These are phyloP conservation scores for Eubasilissa splendida DNA, from an alignment of 2,888 invertebrate species.

Conservation along the genomic window DNA sequence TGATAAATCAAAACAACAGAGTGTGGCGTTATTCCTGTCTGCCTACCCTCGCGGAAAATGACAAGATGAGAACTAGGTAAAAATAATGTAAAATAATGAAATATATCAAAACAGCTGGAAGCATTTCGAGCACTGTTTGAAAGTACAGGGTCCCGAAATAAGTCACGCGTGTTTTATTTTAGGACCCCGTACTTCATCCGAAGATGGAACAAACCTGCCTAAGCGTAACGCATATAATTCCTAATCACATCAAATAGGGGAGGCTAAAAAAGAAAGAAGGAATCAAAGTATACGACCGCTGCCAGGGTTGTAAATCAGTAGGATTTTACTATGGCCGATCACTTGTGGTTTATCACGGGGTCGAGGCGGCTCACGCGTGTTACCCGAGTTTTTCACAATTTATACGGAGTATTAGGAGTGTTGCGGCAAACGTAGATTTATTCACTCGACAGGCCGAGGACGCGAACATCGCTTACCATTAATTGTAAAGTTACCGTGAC, in stretches of 20 bases:
- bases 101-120: too few relatives aligned
- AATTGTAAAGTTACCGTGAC: slow-evolving; percentile 35
- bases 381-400: slow-evolving; percentile 22
- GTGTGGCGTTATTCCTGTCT: too few relatives aligned
- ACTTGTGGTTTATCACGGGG: slow-evolving; percentile 29
- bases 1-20: too few relatives aligned
- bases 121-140: too few relatives aligned
- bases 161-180: too few relatives aligned
- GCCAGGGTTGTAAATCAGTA: slow-evolving; percentile 18
- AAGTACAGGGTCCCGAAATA: too few relatives aligned
- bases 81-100: too few relatives aligned
- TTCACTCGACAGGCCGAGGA: slow-evolving; percentile 48
- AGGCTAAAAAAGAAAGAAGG: slow-evolving; percentile 2
- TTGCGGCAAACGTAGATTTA: slow-evolving; percentile 57
- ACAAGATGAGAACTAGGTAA: too few relatives aligned
- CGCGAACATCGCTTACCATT: slow-evolving; percentile 56
- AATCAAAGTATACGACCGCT: slow-evolving; percentile 25
- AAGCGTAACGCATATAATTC: slow-evolving; percentile 19
- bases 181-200: too few relatives aligned
- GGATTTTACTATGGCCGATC: slow-evolving; percentile 33
- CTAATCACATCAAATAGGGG: slow-evolving; percentile 11
- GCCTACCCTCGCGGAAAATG: too few relatives aligned
- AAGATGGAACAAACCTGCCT: not conserved
- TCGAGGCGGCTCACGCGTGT: slow-evolving; percentile 1
- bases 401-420: slow-evolving; percentile 51